Conservation (phyloP, 1,140 invertebrate species). For the Melipona quadrifasciata region DNA sequence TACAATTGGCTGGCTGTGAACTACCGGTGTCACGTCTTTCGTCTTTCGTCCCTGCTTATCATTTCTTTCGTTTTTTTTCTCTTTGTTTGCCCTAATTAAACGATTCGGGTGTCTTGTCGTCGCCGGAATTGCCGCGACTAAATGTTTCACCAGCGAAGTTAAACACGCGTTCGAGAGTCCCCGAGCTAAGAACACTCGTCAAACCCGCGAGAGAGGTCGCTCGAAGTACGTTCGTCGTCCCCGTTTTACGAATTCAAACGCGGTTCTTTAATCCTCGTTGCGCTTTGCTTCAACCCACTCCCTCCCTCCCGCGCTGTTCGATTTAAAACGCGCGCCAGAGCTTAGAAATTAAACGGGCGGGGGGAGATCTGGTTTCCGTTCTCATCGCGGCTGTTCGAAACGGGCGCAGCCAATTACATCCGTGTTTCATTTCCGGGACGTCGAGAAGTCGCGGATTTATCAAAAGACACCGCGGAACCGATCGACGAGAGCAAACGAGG, state of each 20-base stretch:
- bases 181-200: slow-evolving; percentile 4
- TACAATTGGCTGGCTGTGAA: slow-evolving; percentile 32
- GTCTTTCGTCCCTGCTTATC: background rate
- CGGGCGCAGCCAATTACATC: slow-evolving; percentile 40
- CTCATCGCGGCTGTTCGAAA: no score
- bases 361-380: background rate
- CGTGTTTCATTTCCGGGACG: slow-evolving; percentile 18
- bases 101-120: no score
- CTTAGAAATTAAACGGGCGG: background rate
- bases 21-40: background rate
- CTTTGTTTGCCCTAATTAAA: slow-evolving; percentile 7
- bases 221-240: background rate
- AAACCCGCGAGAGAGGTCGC: slow-evolving; percentile 5
- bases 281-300: no score
- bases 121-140: no score
- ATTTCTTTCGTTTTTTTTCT: background rate
- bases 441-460: slow-evolving; percentile 32
- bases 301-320: no score
- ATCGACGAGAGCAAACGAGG: slow-evolving; percentile 58
- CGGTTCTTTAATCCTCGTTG: no score
- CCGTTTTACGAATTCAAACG: background rate
- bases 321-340: background rate
- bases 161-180: slow-evolving; percentile 12
- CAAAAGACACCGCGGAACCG: slow-evolving; percentile 43
- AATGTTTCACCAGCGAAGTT: slow-evolving; percentile 14